phyloP scores from a whole-genome alignment of 1,140 invertebrate genomes.

The Coptotermes formosanus region DNA sequence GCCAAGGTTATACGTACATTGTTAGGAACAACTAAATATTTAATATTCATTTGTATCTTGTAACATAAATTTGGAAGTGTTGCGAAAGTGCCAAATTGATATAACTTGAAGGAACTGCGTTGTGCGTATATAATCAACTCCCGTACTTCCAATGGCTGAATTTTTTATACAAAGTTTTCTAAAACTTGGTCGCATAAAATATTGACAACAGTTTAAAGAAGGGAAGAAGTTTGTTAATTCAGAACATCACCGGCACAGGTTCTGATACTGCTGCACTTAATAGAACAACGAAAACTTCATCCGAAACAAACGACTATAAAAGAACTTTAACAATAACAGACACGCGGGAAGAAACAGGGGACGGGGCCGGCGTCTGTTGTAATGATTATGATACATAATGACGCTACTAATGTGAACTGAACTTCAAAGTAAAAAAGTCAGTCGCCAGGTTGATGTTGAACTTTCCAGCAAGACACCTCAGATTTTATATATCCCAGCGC shows the following conservation, averaged over 20 bases:
- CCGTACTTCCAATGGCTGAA: not conserved
- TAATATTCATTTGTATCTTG: too few species aligned
- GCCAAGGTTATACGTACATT: too few species aligned
- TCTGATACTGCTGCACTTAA: not conserved
- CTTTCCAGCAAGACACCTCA: not conserved
- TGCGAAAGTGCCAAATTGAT: not conserved
- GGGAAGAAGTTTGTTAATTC: conserved; percentile 11
- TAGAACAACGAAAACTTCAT: not conserved
- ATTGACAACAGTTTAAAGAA: not conserved
- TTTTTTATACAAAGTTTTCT: not conserved
- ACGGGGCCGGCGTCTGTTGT: not conserved
- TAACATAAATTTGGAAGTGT: too few species aligned
- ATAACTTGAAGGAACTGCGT: not conserved
- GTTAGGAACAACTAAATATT: too few species aligned
- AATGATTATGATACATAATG: not conserved
- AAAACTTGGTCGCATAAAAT: not conserved
- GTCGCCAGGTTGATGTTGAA: not conserved
- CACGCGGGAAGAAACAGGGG: not conserved
- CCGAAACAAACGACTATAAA: conserved; percentile 11
- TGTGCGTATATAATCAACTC: not conserved
- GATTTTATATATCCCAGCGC: not conserved
- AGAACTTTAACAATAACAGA: not conserved
- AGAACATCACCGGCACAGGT: not conserved
- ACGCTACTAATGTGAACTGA: not conserved
- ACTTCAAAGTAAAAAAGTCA: not conserved